These are phyloP conservation scores for Barnardius zonarius DNA, from an alignment of 2,113 vertebrate genomes.

Conservation along the genomic window DNA sequence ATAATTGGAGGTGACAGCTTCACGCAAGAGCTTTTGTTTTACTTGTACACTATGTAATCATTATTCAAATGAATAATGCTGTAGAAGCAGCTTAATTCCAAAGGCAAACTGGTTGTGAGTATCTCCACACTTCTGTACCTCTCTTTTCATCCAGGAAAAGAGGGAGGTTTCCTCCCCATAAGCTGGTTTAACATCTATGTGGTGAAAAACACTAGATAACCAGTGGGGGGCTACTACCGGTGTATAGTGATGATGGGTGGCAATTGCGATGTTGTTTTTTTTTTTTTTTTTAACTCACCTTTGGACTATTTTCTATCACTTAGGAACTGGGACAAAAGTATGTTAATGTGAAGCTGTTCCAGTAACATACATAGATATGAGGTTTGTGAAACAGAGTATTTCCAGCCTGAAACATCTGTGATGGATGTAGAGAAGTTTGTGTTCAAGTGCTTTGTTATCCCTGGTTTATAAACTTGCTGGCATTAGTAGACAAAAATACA, in stretches of 20 bases:
- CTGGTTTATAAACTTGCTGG: neutral
- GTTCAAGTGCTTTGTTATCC: neutral
- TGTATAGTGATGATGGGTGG: neutral
- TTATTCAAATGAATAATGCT: neutral
- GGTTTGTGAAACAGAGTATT: neutral
- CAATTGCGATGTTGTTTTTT: neutral
- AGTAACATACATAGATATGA: neutral
- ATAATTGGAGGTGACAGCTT: neutral
- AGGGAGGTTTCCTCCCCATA: neutral
- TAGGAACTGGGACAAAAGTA: neutral
- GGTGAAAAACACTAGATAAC: neutral
- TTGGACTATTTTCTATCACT: neutral
- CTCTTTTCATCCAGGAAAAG: neutral
- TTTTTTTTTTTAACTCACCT: neutral
- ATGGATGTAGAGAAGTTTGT: neutral
- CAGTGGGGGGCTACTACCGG: neutral
- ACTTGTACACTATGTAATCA: neutral
- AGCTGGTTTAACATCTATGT: neutral
- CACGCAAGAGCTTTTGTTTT: neutral
- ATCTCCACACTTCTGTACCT: neutral
- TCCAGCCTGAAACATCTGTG: neutral
- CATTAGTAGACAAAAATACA: neutral
- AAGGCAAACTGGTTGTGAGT: neutral
- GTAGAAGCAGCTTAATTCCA: neutral
- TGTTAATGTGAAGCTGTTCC: neutral